phyloP scores from a whole-genome alignment of 2,797 vertebrate genomes.

The Melanogrammus aeglefinus region DNA sequence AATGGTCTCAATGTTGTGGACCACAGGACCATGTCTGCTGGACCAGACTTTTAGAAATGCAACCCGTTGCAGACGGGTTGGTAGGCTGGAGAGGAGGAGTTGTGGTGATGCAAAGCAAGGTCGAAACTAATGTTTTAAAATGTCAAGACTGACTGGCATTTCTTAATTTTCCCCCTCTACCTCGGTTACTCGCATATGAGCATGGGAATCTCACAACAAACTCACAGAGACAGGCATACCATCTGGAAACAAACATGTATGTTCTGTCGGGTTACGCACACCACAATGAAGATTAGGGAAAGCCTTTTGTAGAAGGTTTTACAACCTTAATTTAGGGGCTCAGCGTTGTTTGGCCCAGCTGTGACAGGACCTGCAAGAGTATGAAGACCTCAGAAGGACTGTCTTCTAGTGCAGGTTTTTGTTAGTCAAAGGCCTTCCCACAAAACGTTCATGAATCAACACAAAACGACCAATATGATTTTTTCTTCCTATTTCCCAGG shows the following conservation, averaged over 20 bases:
- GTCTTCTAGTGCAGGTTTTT: neutral
- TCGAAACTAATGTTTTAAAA: neutral
- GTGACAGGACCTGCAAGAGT: neutral
- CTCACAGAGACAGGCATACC: neutral
- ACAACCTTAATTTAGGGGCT: neutral
- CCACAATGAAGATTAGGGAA: neutral
- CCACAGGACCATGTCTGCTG: neutral
- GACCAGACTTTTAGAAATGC: neutral
- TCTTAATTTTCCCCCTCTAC: neutral
- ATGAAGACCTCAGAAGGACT: neutral
- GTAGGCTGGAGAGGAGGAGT: neutral
- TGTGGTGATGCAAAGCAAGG: neutral
- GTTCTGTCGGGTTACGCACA: neutral
- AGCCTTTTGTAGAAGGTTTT: neutral
- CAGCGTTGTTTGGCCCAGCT: neutral
- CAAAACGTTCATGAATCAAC: neutral
- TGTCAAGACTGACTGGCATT: neutral
- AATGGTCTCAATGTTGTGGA: neutral
- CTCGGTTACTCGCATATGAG: neutral
- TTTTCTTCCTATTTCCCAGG: constrained; percentile 49
- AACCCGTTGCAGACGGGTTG: neutral
- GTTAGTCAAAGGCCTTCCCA: neutral
- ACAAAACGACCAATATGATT: neutral
- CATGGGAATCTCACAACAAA: neutral
- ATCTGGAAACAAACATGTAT: neutral